A percentile compares a stretch with the other conserved stretches of the same genome.
phyloP scores from a whole-genome alignment of 2,797 vertebrate genomes.

The Streptopelia turtur region DNA sequence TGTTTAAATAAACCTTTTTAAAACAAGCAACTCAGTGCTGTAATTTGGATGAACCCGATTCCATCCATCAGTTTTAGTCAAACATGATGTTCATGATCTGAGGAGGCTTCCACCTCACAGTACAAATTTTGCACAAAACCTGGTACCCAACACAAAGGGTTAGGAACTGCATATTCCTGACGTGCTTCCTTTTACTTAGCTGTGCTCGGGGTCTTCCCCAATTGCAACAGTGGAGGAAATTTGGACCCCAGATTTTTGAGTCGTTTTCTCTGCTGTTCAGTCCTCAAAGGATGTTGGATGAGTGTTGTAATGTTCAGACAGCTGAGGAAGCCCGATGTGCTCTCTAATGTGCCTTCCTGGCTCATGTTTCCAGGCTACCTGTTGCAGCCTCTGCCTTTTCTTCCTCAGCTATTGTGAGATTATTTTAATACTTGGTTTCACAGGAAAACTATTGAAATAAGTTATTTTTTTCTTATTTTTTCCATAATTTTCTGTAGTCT shows the following conservation, averaged over 20 bases:
- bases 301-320: rapidly evolving
- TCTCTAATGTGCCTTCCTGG: not conserved
- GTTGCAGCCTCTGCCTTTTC: not conserved
- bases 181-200: not conserved
- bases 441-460: not conserved
- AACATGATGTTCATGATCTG: not conserved
- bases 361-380: not conserved
- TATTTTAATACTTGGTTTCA: not conserved
- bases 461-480: not conserved
- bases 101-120: not conserved
- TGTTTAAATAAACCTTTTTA: slow-evolving; percentile 71
- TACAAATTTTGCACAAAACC: not conserved
- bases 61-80: not conserved
- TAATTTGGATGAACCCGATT: not conserved
- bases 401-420: not conserved
- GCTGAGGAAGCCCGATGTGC: not conserved
- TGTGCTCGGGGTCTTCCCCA: not conserved
- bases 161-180: not conserved
- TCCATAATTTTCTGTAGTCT: not conserved
- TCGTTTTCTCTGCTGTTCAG: not conserved
- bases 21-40: not conserved
- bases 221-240: not conserved
- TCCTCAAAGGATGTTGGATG: not conserved
- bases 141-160: not conserved
- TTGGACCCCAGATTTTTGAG: not conserved